A percentile compares a stretch with the other conserved stretches of the same genome.
These are phyloP conservation scores for Haliaeetus leucogaster DNA, from an alignment of 2,113 vertebrate species.

Conservation along the genomic window DNA sequence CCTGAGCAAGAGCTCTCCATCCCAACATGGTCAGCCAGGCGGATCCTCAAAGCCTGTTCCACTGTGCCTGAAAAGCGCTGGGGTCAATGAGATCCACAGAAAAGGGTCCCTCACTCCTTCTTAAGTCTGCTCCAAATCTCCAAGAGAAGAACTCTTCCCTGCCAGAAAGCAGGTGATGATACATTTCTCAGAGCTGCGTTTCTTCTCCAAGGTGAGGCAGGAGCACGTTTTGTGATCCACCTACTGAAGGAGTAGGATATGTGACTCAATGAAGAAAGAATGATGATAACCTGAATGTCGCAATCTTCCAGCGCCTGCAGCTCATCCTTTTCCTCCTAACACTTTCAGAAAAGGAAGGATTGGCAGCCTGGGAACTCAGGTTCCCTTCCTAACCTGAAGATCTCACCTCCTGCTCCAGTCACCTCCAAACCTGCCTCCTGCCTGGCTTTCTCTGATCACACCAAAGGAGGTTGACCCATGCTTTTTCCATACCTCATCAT, in stretches of 20 bases:
- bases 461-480: not conserved
- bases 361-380: not conserved
- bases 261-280: not conserved
- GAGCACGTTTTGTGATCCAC: not conserved
- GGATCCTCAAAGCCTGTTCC: not conserved
- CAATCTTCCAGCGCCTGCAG: not conserved
- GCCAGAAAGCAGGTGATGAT: not conserved
- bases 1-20: not conserved
- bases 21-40: not conserved
- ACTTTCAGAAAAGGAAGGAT: not conserved
- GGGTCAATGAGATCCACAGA: not conserved
- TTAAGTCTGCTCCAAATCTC: not conserved
- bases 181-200: not conserved
- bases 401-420: not conserved
- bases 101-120: not conserved
- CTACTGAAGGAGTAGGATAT: not conserved
- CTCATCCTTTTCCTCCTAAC: not conserved
- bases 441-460: not conserved
- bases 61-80: not conserved
- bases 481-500: not conserved
- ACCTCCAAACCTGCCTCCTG: not conserved
- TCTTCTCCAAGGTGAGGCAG: not conserved
- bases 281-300: not conserved
- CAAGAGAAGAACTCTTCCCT: not conserved
- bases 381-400: not conserved